Base-by-base conservation (phyloP, 1,140 invertebrate genomes). In the Berghia stephanieae region DNA sequence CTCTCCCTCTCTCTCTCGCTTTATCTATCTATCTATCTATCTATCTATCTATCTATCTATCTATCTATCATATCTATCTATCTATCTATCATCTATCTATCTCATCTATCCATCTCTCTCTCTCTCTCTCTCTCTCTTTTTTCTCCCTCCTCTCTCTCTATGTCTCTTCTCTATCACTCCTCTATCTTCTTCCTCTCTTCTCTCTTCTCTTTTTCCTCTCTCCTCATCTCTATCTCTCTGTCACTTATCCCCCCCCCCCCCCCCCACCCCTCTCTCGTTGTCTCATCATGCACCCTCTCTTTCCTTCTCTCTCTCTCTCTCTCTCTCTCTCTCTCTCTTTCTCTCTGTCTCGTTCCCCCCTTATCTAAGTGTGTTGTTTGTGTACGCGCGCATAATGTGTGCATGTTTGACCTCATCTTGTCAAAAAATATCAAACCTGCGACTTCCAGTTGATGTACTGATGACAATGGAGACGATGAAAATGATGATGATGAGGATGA, bases 311-410 rank as follows among this genome's bases (percentile, higher is more conserved):
- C 24, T 70, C 2, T 36, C 10, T 70, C 68, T 70, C 68, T 70
- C 34, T 70, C 24, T 31, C 66, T 68, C 18, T 68, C 18, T 68
- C 18, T 68, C 18, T 68, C 27, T 68, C 18, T 68, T 24, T 68
- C 18, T 68, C 27, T 68, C 18, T 68, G 66, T 68, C 18, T 68
- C 27, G 27, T 36, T 66, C 60, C 27, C 60, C 27, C 60, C n/a
- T 38, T 36, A 6, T 68, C 27, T 40, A 24, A 5, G 6, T 8
- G n/a, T 5, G 6, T 60, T n/a, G 6, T n/a, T 60, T n/a, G 24
- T n/a, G 57, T 60, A 5, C 5, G n/a, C n/a, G n/a, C n/a, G n/a
- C n/a, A n/a, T n/a, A n/a, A n/a, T n/a, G n/a, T n/a, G n/a, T n/a
- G n/a, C n/a, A n/a, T n/a, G n/a, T n/a, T n/a, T n/a, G n/a, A n/a